phyloP scores from a whole-genome alignment of 2,797 vertebrate genomes.

The Macrochelys suwanniensis region DNA sequence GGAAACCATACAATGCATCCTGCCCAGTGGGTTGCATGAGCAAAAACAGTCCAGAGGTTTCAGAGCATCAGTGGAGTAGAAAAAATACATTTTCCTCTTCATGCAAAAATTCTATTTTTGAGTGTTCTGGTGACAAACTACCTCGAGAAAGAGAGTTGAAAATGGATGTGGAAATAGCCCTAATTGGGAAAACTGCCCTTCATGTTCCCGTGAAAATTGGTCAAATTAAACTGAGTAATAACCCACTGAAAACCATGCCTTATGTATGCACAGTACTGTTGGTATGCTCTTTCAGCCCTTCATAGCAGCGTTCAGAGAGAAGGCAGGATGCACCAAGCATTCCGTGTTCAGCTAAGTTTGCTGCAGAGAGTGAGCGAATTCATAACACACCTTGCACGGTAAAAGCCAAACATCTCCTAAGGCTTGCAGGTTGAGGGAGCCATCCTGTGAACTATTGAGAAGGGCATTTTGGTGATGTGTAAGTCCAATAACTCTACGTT shows the following conservation, averaged over 20 bases:
- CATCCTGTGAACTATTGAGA: neutral
- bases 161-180: neutral
- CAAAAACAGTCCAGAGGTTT: neutral
- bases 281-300: neutral
- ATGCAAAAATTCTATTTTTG: neutral
- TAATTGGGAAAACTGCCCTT: neutral
- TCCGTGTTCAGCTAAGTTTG: neutral
- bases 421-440: neutral
- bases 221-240: neutral
- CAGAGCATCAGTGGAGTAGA: neutral
- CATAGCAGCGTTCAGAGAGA: neutral
- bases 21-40: neutral
- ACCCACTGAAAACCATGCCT: neutral
- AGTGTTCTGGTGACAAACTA: neutral
- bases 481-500: neutral
- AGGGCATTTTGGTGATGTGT: neutral
- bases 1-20: neutral
- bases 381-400: neutral
- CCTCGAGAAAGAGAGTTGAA: neutral
- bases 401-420: neutral
- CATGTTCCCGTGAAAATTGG: neutral
- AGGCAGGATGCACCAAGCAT: neutral
- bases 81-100: neutral
- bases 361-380: neutral
- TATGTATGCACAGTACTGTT: neutral